Conservation (phyloP, 2,113 vertebrate genomes). For the Laterallus jamaicensis region DNA sequence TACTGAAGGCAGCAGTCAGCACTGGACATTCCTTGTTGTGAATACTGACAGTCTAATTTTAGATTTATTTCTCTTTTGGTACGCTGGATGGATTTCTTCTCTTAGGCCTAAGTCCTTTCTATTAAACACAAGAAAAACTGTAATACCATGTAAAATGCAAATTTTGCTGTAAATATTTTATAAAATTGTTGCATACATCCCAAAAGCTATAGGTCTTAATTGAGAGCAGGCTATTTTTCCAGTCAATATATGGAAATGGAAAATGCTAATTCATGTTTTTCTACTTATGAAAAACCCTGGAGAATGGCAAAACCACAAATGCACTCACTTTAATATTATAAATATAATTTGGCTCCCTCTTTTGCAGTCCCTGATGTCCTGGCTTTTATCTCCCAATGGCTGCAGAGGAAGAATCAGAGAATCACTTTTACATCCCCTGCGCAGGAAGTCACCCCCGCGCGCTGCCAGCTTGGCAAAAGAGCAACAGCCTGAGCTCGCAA, state of each 20-base stretch:
- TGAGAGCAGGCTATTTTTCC: slow-evolving; percentile 85
- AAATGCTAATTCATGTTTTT: slow-evolving; percentile 90
- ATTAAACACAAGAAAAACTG: slow-evolving; percentile 78
- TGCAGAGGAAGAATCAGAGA: slow-evolving; percentile 74
- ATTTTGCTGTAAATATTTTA: slow-evolving; percentile 86
- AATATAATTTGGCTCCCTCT: slow-evolving; percentile 87
- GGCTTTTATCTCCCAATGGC: slow-evolving; percentile 82
- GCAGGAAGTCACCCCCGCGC: slow-evolving; percentile 65
- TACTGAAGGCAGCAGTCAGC: slow-evolving; percentile 35
- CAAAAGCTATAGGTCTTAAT: slow-evolving; percentile 88
- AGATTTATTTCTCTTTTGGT: slow-evolving; percentile 43
- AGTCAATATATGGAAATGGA: slow-evolving; percentile 89
- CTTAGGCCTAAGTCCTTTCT: slow-evolving; percentile 66
- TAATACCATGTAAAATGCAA: slow-evolving; percentile 84
- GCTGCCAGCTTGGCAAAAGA: slow-evolving; percentile 75
- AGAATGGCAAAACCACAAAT: slow-evolving; percentile 83
- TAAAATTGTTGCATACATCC: slow-evolving; percentile 85
- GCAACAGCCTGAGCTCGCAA: slow-evolving; percentile 41
- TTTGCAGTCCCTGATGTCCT: slow-evolving; percentile 77
- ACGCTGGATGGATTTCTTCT: slow-evolving; percentile 59
- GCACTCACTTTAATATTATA: slow-evolving; percentile 88
- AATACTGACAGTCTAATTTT: slow-evolving; percentile 50
- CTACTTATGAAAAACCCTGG: slow-evolving; percentile 83
- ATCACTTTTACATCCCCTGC: slow-evolving; percentile 69
- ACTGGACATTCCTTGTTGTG: slow-evolving; percentile 23